Conservation (phyloP, 2,797 vertebrate genomes). For the Platalea minor region DNA sequence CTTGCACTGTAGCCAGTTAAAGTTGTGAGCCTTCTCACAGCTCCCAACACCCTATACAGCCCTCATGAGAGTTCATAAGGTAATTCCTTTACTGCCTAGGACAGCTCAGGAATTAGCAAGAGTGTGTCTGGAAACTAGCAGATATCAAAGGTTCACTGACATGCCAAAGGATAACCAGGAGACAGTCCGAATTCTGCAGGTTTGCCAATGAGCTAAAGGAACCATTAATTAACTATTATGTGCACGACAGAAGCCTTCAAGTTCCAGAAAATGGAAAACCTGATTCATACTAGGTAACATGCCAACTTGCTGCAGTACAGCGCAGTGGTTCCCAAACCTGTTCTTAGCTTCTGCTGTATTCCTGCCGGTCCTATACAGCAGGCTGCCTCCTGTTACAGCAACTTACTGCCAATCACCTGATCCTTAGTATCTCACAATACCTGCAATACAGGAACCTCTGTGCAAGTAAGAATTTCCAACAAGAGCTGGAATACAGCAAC, state of each 20-base stretch:
- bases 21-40: not conserved
- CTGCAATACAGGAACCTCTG: not conserved
- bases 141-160: not conserved
- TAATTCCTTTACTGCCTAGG: not conserved
- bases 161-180: not conserved
- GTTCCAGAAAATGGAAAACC: not conserved
- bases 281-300: not conserved
- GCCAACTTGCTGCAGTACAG: not conserved
- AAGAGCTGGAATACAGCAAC: not conserved
- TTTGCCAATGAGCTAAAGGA: not conserved
- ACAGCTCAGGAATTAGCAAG: not conserved
- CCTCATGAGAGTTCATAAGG: not conserved
- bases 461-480: not conserved
- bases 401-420: not conserved
- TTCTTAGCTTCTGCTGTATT: not conserved
- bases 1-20: not conserved
- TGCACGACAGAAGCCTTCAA: not conserved
- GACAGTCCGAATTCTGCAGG: not conserved
- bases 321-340: not conserved
- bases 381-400: not conserved
- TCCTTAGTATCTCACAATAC: not conserved
- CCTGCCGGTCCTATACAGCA: not conserved
- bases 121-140: not conserved
- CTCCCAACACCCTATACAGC: not conserved
- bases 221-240: not conserved